These are phyloP conservation scores for Zophobas atratus DNA, from an alignment of 1,140 invertebrate genomes.

Conservation along the genomic window DNA sequence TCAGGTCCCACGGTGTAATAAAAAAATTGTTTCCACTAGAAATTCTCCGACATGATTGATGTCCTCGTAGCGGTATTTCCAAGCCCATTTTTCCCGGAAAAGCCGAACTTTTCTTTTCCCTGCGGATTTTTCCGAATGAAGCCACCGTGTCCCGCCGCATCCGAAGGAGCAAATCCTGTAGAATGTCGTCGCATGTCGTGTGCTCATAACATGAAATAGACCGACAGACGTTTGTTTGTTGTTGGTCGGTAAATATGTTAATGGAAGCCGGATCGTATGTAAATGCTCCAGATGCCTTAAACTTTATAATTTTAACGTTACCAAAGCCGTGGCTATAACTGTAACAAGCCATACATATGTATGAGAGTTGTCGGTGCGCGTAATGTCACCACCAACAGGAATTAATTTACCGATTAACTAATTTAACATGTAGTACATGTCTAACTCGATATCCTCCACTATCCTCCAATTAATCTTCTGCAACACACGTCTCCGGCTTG, in stretches of 20 bases:
- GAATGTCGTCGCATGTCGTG: conserved; percentile 47
- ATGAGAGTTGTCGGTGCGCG: conserved; percentile 23
- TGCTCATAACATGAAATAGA: conserved; percentile 49
- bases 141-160: not conserved
- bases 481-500: not conserved
- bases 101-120: no score
- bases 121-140: no score
- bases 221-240: conserved; percentile 47
- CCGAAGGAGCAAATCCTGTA: conserved; percentile 31
- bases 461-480: conserved; percentile 32
- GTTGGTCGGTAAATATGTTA: conserved; percentile 45
- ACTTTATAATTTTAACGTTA: conserved; percentile 47
- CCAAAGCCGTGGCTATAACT: conserved; percentile 36
- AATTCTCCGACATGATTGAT: no score
- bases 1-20: no score
- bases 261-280: conserved; percentile 48
- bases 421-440: conserved; percentile 28
- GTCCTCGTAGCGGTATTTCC: no score
- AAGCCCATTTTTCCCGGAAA: no score
- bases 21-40: no score
- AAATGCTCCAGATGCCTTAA: conserved; percentile 44
- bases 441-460: conserved; percentile 9
- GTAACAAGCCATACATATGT: conserved; percentile 31
- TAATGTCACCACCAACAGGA: conserved; percentile 23
- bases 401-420: conserved; percentile 40